Percentiles rank a stretch among this genome's conserved stretches.
These are phyloP conservation scores for Polydrusus cervinus DNA, from an alignment of 2,888 invertebrate genomes.

Conservation along the genomic window DNA sequence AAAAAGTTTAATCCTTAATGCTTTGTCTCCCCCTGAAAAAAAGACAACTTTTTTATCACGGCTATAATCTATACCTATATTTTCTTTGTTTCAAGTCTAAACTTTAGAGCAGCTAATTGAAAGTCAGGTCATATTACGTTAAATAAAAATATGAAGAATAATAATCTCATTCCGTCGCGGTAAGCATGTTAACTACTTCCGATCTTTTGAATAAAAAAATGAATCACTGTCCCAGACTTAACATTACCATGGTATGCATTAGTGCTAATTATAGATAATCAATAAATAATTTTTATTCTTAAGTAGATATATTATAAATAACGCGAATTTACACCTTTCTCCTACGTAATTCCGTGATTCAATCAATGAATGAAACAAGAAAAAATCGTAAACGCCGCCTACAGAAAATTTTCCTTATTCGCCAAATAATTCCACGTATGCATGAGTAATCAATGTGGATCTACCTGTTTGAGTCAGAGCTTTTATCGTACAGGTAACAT, in stretches of 20 bases:
- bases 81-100: no score
- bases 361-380: conserved; percentile 46
- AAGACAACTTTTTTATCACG: no score
- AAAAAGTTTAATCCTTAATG: no score
- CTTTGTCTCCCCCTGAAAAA: no score
- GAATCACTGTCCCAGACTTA: conserved; percentile 3
- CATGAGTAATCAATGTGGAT: conserved; percentile 40
- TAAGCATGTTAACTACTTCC: conserved; percentile 39
- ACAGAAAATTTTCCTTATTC: conserved; percentile 44
- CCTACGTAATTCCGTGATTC: conserved; percentile 26
- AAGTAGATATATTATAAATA: not conserved
- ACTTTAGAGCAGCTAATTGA: no score
- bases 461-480: conserved; percentile 48
- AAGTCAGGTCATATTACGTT: no score
- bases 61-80: no score
- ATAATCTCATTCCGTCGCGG: not conserved
- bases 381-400: conserved; percentile 39
- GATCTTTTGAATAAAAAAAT: not conserved
- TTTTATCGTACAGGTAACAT: conserved; percentile 19
- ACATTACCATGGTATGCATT: not conserved
- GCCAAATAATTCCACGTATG: conserved; percentile 39
- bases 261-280: not conserved
- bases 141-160: not conserved
- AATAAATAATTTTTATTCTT: not conserved
- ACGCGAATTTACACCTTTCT: conserved; percentile 36